Conservation (phyloP, 2,797 vertebrate species). For the Tenualosa ilisha region DNA sequence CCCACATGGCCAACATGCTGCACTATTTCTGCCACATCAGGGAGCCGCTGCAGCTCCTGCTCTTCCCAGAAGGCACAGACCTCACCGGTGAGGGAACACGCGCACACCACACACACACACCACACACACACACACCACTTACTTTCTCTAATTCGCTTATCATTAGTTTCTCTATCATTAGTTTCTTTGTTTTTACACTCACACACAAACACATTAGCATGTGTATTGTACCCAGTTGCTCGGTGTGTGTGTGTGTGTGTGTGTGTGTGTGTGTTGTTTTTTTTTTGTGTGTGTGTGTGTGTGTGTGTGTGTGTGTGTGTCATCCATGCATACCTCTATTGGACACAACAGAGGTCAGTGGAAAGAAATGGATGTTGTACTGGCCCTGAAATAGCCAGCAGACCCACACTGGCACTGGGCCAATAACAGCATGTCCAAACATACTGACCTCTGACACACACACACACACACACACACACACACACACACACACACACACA, state of each 20-base stretch:
- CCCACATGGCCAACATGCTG: conserved; percentile 91
- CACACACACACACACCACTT: not conserved
- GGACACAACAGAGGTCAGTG: conserved; percentile 17
- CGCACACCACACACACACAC: not conserved
- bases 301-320: not conserved
- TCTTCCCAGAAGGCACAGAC: conserved; percentile 98
- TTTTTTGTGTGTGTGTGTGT: not conserved
- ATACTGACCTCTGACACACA: conserved; percentile 8
- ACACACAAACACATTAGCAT: not conserved
- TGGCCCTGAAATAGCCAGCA: conserved; percentile 24
- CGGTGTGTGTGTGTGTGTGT: not conserved
- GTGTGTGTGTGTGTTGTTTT: not conserved
- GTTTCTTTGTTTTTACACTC: not conserved
- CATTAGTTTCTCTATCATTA: not conserved
- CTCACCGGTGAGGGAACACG: conserved; percentile 83
- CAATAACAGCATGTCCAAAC: conserved; percentile 13
- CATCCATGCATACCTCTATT: conserved; percentile 1
- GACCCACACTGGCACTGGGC: not conserved
- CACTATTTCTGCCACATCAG: conserved; percentile 94
- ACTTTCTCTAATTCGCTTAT: not conserved
- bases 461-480: not conserved
- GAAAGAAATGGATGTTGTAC: conserved; percentile 18
- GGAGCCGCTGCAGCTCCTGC: conserved; percentile 92
- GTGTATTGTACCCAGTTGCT: not conserved
- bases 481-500: conserved; percentile 13